Base-by-base conservation (phyloP, 2,113 vertebrate genomes). In the Clinocottus analis region DNA sequence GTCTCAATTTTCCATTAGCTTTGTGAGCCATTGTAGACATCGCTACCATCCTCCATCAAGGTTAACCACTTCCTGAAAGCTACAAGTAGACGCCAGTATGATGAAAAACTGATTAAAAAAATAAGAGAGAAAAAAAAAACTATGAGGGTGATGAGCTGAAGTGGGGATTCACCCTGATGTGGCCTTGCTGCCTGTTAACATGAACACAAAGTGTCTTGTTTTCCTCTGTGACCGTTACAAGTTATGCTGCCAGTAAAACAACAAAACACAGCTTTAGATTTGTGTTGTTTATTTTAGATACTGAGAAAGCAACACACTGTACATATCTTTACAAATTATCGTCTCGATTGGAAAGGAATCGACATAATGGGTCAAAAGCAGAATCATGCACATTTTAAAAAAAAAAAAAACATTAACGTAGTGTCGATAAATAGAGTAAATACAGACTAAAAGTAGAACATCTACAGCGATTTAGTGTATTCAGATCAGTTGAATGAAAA, bases 41-140 rank as follows among this genome's bases (percentile, higher is more conserved):
- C 33, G 63, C 39, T 84, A 71, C 69, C 64, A 69, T 68, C 77
- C 69, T 81, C 62, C 67, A 65, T 66, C 58, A 85, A 65, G 79
- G 78, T 79, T 82, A 90, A 90, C 92, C 89, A 4, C 91, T 91
- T 91, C 89, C 91, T 93, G 84, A 64, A 53, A 13, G 31, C 66
- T 79, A 60, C 73, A 8, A 29, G 73, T 67, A 51, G 63, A 78
- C 51, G 1, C 14, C 35, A 58, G 69, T 14, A 9, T 23, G 70
- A 76, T 67, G 55, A 84, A 41, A 77, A 60, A 49, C 47, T 35
- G 67, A 84, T 70, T 41, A 19, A 25, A 14, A 31, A 37, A 25
- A 66, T 19, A 31, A 5, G 9, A 83, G 25, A 45, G 17, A 39
- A 33, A 69, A 53, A 9, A 55, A 25, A 21, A 64, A 60, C 25